Conservation (phyloP, 1,140 invertebrate genomes). For the Scaptomyza montana region DNA sequence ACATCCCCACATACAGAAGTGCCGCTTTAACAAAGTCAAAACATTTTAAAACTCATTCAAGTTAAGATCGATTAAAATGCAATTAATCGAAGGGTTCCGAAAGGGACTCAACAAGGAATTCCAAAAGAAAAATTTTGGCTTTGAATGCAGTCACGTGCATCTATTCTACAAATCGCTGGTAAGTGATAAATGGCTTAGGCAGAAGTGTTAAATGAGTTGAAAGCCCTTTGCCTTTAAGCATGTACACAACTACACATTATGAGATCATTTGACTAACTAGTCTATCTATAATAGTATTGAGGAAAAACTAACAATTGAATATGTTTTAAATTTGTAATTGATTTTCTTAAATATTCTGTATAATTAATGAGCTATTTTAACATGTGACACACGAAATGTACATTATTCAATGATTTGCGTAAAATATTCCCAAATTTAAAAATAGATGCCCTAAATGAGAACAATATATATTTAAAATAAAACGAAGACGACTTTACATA, state of each 20-base stretch:
- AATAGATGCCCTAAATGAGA: background rate
- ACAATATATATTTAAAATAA: too few species aligned
- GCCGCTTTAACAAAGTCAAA: background rate
- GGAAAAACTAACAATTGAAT: constrained; percentile 6
- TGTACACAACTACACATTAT: background rate
- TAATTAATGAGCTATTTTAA: too few species aligned
- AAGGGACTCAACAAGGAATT: constrained; percentile 69
- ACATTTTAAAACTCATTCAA: too few species aligned
- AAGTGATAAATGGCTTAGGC: constrained; percentile 23
- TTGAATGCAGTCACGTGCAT: constrained; percentile 70
- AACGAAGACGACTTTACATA: too few species aligned
- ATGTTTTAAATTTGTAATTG: too few species aligned
- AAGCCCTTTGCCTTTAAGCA: background rate
- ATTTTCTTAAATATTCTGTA: too few species aligned
- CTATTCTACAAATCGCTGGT: constrained; percentile 79
- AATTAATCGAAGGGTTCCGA: constrained; percentile 69
- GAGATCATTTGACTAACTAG: constrained; percentile 16
- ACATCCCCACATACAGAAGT: background rate
- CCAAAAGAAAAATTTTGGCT: constrained; percentile 67
- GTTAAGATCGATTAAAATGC: constrained; percentile 42
- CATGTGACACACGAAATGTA: too few species aligned
- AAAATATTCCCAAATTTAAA: too few species aligned
- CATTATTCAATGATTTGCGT: too few species aligned
- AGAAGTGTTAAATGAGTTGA: background rate
- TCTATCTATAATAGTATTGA: constrained; percentile 22